A percentile compares a stretch with the other conserved stretches of the same genome.
These are phyloP conservation scores for Noctuana brunneofusca DNA, from an alignment of 2,888 invertebrate genomes.

Conservation along the genomic window DNA sequence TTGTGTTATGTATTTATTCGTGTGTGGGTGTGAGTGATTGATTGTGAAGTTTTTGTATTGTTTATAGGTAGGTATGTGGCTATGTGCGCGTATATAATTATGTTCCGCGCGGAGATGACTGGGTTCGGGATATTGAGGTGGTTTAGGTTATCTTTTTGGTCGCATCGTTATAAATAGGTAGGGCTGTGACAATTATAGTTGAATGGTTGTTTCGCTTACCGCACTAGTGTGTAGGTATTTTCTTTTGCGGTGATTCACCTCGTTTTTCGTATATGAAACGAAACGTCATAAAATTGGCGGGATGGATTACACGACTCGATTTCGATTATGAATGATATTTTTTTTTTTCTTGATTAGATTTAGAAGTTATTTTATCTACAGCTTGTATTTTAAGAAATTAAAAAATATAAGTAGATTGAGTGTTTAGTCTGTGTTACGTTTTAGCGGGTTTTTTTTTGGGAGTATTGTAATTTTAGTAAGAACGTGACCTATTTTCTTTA, in stretches of 20 bases:
- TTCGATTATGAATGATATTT: neutral
- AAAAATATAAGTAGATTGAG: too few relatives aligned
- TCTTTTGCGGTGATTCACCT: constrained; percentile 20
- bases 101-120: constrained; percentile 38
- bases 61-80: constrained; percentile 43
- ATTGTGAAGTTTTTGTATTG: constrained; percentile 39
- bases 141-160: constrained; percentile 41
- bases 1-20: constrained; percentile 41
- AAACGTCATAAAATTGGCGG: constrained; percentile 1
- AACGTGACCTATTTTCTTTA: too few relatives aligned
- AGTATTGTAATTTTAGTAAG: too few relatives aligned
- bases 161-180: constrained; percentile 23
- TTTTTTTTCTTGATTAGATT: neutral
- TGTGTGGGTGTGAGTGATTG: constrained; percentile 47
- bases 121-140: constrained; percentile 27
- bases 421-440: too few relatives aligned
- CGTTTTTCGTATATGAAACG: neutral
- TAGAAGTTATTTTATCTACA: neutral
- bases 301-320: constrained; percentile 10
- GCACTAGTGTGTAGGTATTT: constrained; percentile 18
- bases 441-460: too few relatives aligned
- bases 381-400: neutral
- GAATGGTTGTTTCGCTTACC: constrained; percentile 23
- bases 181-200: constrained; percentile 22
- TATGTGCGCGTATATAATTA: constrained; percentile 43